These are phyloP conservation scores for Toxotes lorentzi DNA, from an alignment of 2,797 vertebrate species.

Conservation along the genomic window DNA sequence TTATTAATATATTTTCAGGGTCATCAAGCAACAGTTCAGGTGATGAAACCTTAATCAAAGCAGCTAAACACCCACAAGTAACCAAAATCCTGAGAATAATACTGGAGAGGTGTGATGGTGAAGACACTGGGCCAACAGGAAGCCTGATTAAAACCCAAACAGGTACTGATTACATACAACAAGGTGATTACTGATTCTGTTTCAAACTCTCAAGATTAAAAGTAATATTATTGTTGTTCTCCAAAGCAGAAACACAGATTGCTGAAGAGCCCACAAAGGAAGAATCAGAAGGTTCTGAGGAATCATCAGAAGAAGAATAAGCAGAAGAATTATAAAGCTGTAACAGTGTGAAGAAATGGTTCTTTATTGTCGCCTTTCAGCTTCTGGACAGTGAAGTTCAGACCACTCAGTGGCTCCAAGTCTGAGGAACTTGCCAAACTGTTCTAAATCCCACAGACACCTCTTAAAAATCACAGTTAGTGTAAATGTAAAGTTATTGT, in stretches of 20 bases:
- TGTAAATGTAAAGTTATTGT: slow-evolving; percentile 18
- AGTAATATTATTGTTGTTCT: slow-evolving; percentile 19
- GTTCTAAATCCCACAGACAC: neutral
- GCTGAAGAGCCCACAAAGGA: slow-evolving; percentile 1
- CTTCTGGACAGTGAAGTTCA: neutral
- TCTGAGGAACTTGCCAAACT: slow-evolving; percentile 5
- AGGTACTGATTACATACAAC: slow-evolving; percentile 37
- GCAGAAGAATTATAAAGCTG: neutral
- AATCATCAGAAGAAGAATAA: slow-evolving; percentile 55
- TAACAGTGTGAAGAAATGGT: neutral
- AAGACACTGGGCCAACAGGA: slow-evolving; percentile 7
- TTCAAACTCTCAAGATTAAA: neutral
- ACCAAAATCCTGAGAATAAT: slow-evolving; percentile 72
- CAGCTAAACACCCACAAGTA: slow-evolving; percentile 60
- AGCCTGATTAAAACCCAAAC: slow-evolving; percentile 3
- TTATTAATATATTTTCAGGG: slow-evolving; percentile 18
- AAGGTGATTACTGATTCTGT: neutral
- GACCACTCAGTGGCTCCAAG: neutral
- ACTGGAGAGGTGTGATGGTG: slow-evolving; percentile 71
- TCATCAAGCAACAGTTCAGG: slow-evolving; percentile 51
- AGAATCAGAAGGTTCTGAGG: neutral
- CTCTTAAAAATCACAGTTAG: slow-evolving; percentile 8
- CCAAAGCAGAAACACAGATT: slow-evolving; percentile 13
- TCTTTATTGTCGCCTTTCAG: neutral
- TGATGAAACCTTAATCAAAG: slow-evolving; percentile 46